Conservation (phyloP, 2,113 vertebrate species). For the Nothocercus julius region DNA sequence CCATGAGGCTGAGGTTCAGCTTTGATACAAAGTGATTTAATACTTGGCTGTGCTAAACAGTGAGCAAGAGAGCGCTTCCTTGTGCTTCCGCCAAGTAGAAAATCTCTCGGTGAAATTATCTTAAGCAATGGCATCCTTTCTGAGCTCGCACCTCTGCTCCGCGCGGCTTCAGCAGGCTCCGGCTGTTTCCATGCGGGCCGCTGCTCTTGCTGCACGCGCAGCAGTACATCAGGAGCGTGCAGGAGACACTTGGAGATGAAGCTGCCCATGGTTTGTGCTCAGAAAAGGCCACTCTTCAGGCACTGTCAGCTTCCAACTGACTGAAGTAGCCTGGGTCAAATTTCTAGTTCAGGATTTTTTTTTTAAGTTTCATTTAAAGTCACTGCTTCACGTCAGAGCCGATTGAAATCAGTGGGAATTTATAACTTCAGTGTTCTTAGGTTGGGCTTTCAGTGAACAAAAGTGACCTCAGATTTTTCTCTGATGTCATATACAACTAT, state of each 20-base stretch:
- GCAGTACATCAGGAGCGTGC: not conserved
- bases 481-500: not conserved
- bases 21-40: slow-evolving; percentile 66
- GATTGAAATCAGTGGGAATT: not conserved
- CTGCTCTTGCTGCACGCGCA: not conserved
- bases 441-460: not conserved
- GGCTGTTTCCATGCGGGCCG: not conserved
- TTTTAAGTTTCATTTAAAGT: not conserved
- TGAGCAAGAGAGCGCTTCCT: slow-evolving; percentile 69
- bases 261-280: not conserved
- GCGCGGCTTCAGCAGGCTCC: not conserved
- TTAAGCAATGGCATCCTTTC: slow-evolving; percentile 78
- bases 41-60: slow-evolving; percentile 59
- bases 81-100: slow-evolving; percentile 85
- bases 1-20: slow-evolving; percentile 42
- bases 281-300: not conserved
- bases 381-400: not conserved
- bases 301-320: not conserved
- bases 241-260: not conserved
- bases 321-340: not conserved
- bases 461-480: not conserved
- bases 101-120: slow-evolving; percentile 84
- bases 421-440: not conserved
- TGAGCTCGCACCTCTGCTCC: slow-evolving; percentile 79
- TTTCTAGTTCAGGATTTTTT: not conserved